Conservation (phyloP, 2,888 invertebrate genomes). For the Xestia sexstrigata region DNA sequence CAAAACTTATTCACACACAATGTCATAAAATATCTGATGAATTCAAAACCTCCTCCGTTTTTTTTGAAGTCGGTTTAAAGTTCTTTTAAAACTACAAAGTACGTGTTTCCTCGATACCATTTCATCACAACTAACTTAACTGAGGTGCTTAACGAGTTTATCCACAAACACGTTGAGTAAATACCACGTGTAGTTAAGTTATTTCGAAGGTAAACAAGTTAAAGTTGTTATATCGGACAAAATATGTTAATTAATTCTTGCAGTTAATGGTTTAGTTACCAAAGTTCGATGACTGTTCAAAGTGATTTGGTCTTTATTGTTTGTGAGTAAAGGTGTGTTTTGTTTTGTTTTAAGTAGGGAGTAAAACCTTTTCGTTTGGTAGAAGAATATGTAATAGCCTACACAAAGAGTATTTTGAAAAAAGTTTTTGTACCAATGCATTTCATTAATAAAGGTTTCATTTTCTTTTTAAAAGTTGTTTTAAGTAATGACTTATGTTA, state of each 20-base stretch:
- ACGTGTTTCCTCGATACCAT: slow-evolving; percentile 13
- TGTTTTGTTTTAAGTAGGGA: not conserved
- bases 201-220: slow-evolving; percentile 46
- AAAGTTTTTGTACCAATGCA: not conserved
- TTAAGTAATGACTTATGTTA: not conserved
- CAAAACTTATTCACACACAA: not conserved
- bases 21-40: not conserved
- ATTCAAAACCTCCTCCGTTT: not conserved
- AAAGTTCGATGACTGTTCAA: not conserved
- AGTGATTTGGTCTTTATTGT: not conserved
- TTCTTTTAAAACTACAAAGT: not conserved
- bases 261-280: not conserved
- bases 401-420: not conserved
- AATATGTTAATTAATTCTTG: slow-evolving; percentile 44
- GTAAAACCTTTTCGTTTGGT: not conserved
- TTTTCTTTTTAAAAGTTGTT: not conserved
- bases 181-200: slow-evolving; percentile 42
- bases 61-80: not conserved
- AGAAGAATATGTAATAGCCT: not conserved
- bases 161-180: slow-evolving; percentile 12
- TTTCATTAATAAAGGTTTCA: not conserved
- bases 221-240: slow-evolving; percentile 14
- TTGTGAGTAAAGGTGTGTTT: not conserved
- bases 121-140: slow-evolving; percentile 22
- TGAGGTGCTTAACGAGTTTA: not conserved